Conservation (phyloP, 2,113 vertebrate genomes). For the Actinemys pallida region DNA sequence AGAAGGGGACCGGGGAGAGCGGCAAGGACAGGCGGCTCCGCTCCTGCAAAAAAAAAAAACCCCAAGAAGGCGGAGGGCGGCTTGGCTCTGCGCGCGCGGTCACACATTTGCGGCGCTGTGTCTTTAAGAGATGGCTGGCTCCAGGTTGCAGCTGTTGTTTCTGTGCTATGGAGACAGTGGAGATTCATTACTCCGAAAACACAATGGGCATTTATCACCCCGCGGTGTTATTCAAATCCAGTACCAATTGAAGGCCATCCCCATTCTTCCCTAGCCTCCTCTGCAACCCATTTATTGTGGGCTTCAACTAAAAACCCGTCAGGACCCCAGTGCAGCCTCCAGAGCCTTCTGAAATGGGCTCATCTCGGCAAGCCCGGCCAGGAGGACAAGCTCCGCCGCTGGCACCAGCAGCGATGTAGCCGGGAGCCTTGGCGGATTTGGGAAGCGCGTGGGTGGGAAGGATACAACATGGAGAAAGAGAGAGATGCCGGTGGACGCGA, state of each 20-base stretch:
- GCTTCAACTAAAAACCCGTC: slow-evolving; percentile 87
- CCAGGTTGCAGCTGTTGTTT: slow-evolving; percentile 95
- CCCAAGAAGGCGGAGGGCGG: not conserved
- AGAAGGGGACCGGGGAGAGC: not conserved
- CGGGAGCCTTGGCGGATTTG: not conserved
- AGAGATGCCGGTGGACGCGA: not conserved
- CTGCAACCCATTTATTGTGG: slow-evolving; percentile 89
- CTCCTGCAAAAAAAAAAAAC: too few species aligned
- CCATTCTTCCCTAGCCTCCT: slow-evolving; percentile 89
- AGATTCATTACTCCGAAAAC: slow-evolving; percentile 99
- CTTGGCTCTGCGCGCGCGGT: not conserved
- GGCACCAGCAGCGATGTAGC: not conserved
- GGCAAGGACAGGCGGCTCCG: too few species aligned
- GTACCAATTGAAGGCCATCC: slow-evolving; percentile 98
- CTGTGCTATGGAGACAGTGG: slow-evolving; percentile 93
- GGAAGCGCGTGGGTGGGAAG: not conserved
- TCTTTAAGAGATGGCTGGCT: slow-evolving; percentile 99
- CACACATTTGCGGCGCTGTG: slow-evolving; percentile 81
- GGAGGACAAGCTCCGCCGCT: slow-evolving; percentile 20
- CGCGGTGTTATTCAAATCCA: slow-evolving; percentile 99
- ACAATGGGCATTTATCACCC: slow-evolving; percentile 99
- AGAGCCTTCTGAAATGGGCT: slow-evolving; percentile 77
- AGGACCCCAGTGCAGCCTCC: slow-evolving; percentile 80
- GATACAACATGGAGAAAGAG: slow-evolving; percentile 50
- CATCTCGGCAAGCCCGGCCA: slow-evolving; percentile 69